phyloP scores from a whole-genome alignment of 2,797 vertebrate species.

The Helostoma temminkii region DNA sequence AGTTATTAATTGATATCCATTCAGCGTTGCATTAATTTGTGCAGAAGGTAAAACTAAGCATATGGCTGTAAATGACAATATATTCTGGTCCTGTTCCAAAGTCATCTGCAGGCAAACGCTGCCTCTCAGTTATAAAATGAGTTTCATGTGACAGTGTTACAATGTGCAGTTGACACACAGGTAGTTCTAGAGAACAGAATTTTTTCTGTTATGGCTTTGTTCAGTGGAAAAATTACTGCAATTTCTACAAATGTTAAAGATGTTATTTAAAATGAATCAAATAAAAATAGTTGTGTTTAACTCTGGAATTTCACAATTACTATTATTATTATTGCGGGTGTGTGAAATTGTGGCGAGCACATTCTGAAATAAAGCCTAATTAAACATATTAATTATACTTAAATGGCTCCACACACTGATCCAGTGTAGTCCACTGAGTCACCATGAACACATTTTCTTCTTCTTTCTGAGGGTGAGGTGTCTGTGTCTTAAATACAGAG shows the following conservation, averaged over 20 bases:
- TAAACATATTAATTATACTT: too few relatives aligned
- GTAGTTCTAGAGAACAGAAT: conserved; percentile 4
- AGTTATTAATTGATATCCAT: conserved; percentile 86
- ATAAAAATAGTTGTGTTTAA: not conserved
- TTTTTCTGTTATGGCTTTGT: conserved; percentile 1
- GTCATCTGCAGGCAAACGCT: conserved; percentile 49
- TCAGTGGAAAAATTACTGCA: not conserved
- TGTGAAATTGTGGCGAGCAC: too few relatives aligned
- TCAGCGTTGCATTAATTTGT: conserved; percentile 77
- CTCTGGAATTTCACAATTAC: not conserved
- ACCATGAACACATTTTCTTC: too few relatives aligned
- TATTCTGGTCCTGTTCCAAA: conserved; percentile 72
- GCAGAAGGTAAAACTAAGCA: conserved; percentile 71
- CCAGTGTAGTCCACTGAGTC: too few relatives aligned
- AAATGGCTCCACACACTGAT: too few relatives aligned
- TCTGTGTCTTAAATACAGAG: too few relatives aligned
- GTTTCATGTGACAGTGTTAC: not conserved
- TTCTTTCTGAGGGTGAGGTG: too few relatives aligned
- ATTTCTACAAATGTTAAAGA: not conserved
- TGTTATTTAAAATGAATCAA: not conserved
- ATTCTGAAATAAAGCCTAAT: too few relatives aligned
- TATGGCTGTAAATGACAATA: conserved; percentile 61
- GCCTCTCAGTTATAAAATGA: conserved; percentile 34
- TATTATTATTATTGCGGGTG: too few relatives aligned
- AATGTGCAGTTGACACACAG: conserved; percentile 42